Evolutionary conservation across 2,797 vertebrate species (phyloP), one percentile per base, ranked within the genome.

Genomic region (Enteromius mattozi): DNA sequence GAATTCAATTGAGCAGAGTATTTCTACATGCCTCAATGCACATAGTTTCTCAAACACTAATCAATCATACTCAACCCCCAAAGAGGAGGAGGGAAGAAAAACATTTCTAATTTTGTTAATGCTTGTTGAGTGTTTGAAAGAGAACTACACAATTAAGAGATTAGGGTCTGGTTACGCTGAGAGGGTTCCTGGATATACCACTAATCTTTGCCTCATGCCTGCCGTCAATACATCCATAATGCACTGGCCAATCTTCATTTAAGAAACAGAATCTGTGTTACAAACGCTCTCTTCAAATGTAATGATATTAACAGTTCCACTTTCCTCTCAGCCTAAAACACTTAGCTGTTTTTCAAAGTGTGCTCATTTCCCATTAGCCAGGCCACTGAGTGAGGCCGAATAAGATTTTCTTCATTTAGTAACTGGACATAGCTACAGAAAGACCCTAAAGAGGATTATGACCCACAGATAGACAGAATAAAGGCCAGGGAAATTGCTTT

Each of bases 221-320:
- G 47, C 77, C 40, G 77, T 61, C 84, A 76, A 69, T 66, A 63
- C 45, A 68, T 68, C 76, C 61, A 56, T 80, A 80, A 81, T 80
- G 78, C 77, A 65, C 54, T 27, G 54, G 66, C 78, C 77, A 40
- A 54, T 75, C 78, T 49, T 77, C 82, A 68, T 83, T 66, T 70
- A 72, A 84, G 82, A 80, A 86, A 86, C 33, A 65, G 81, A 80
- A 84, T 86, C 84, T 84, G 86, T 21, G 69, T 76, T 78, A 56
- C 40, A 77, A 42, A 68, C 17, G 79, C 79, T 82, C 78, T 16
- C 86, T 82, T 72, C 17, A 70, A 83, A 81, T 75, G 24, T 86
- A 88, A 89, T 83, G 69, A 49, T 84, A 88, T 89, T 88, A 89
- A 87, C 74, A 85, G 87, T 84, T 87, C 71, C 83, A 84, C 85